Conservation (phyloP, 2,113 vertebrate genomes). For the Anthoscopus minutus region DNA sequence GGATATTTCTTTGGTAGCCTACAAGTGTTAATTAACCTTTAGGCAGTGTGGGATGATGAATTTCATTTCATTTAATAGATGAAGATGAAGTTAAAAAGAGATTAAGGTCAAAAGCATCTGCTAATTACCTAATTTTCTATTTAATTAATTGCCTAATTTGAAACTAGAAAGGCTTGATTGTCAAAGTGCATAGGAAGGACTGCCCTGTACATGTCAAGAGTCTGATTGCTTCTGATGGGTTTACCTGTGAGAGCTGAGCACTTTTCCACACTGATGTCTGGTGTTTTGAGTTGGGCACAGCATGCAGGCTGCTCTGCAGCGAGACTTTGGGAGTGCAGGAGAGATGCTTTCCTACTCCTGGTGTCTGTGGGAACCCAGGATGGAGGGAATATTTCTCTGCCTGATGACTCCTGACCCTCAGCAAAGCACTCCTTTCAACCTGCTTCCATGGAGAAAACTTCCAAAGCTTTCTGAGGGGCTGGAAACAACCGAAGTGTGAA, state of each 20-base stretch:
- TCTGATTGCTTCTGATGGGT: neutral
- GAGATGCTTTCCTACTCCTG: rapidly evolving
- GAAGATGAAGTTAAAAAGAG: neutral
- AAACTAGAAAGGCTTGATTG: neutral
- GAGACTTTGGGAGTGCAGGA: neutral
- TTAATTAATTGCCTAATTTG: neutral
- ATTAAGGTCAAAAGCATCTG: slow-evolving; percentile 23
- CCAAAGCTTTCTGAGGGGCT: too few relatives aligned
- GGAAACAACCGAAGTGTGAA: too few relatives aligned
- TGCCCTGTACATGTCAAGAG: neutral
- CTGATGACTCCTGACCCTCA: too few relatives aligned
- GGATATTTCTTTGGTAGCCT: neutral
- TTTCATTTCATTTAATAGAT: neutral
- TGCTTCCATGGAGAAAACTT: too few relatives aligned
- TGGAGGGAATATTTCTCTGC: too few relatives aligned
- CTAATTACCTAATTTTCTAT: neutral
- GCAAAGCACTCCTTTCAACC: too few relatives aligned
- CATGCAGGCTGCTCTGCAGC: neutral
- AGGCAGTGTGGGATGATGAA: neutral
- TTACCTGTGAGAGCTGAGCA: neutral
- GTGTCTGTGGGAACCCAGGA: too few relatives aligned
- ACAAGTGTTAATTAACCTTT: neutral
- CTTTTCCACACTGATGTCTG: rapidly evolving
- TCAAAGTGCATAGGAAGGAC: neutral
- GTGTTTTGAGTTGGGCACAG: neutral